phyloP scores from a whole-genome alignment of 2,113 vertebrate genomes.

The Diadophis punctatus region DNA sequence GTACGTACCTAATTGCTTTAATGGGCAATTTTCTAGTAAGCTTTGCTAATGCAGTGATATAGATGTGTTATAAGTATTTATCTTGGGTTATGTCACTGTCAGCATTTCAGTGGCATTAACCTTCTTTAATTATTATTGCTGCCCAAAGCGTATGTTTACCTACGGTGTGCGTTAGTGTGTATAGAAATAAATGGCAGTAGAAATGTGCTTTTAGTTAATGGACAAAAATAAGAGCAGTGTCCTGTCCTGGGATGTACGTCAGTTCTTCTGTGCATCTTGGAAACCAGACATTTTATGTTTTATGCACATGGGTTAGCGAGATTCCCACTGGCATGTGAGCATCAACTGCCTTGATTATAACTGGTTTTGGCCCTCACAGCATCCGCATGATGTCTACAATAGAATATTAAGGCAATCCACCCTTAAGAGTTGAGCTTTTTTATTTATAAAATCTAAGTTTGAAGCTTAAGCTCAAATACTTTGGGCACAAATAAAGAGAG shows the following conservation, averaged over 20 bases:
- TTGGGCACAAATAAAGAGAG: background rate
- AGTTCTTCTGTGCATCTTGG: background rate
- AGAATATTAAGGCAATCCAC: background rate
- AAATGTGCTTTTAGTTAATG: conserved; percentile 16
- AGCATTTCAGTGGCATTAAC: conserved; percentile 22
- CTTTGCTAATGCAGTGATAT: conserved; percentile 17
- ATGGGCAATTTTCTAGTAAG: conserved; percentile 9
- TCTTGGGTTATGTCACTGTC: background rate
- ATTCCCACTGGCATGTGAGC: background rate
- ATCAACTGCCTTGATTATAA: background rate
- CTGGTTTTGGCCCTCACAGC: background rate
- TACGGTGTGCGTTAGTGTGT: background rate
- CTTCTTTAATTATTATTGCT: conserved; percentile 13
- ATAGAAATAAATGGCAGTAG: background rate
- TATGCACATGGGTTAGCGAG: background rate
- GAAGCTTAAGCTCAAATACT: background rate
- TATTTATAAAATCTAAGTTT: background rate
- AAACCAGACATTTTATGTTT: background rate
- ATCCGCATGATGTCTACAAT: background rate
- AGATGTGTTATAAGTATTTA: conserved; percentile 18
- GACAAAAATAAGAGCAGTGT: background rate
- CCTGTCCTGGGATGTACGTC: background rate
- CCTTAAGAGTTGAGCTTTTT: background rate
- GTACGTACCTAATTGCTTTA: conserved; percentile 8
- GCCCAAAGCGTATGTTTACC: background rate